Evolutionary conservation across 2,888 invertebrate genomes (phyloP).

Genomic region (Hydrotaea diabolus): DNA sequence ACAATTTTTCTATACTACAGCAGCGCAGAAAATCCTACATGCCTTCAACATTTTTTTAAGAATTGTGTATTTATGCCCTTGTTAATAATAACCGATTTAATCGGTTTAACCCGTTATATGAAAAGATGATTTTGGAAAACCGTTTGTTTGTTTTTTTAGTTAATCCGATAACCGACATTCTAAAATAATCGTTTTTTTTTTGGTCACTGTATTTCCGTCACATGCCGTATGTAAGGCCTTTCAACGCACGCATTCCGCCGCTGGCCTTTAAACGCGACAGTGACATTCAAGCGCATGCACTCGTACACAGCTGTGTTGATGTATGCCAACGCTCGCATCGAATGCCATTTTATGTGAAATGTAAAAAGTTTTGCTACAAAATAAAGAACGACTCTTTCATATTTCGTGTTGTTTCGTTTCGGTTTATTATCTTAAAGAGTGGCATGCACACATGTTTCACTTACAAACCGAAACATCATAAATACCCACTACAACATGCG

Average conservation of each 20-base stretch:
- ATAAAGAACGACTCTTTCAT: constrained; percentile 23
- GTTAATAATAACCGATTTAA: too few relatives aligned
- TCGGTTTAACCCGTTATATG: too few relatives aligned
- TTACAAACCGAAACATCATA: not conserved
- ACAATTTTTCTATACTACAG: too few relatives aligned
- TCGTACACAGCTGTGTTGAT: not conserved
- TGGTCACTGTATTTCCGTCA: too few relatives aligned
- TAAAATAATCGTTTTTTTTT: too few relatives aligned
- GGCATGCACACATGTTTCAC: constrained; percentile 1
- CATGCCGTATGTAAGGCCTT: too few relatives aligned
- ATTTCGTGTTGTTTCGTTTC: not conserved
- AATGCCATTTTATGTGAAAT: not conserved
- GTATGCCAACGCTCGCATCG: not conserved
- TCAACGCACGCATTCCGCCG: not conserved
- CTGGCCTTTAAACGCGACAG: not conserved
- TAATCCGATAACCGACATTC: too few relatives aligned
- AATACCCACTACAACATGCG: not conserved
- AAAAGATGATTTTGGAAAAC: too few relatives aligned
- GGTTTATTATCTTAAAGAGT: constrained; percentile 25
- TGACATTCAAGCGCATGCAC: not conserved
- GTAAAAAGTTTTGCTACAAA: constrained; percentile 23
- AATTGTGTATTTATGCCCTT: too few relatives aligned
- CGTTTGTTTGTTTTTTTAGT: too few relatives aligned
- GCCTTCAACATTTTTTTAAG: too few relatives aligned
- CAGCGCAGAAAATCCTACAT: too few relatives aligned